phyloP scores from a whole-genome alignment of 2,888 invertebrate species.

The Cephus rjabovi region DNA sequence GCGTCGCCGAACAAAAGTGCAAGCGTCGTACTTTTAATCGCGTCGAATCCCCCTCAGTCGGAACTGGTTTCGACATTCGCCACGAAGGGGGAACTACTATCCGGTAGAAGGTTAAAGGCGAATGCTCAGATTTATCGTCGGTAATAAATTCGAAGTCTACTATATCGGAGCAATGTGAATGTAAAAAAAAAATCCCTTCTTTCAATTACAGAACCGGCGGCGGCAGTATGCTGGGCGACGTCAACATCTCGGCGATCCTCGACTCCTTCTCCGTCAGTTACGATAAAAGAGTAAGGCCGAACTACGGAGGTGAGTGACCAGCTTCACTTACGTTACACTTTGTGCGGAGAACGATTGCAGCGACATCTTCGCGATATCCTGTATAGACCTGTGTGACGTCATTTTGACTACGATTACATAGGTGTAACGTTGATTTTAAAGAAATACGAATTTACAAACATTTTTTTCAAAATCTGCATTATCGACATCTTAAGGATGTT shows the following conservation, averaged over 20 bases:
- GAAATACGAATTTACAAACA: not conserved
- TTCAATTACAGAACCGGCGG: conserved; percentile 74
- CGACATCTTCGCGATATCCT: not conserved
- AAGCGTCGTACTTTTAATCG: not conserved
- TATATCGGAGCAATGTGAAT: not conserved
- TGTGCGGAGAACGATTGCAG: not conserved
- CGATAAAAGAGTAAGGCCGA: conserved; percentile 99
- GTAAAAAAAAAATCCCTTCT: conserved; percentile 14
- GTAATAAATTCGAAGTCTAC: conserved; percentile 2
- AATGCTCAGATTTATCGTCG: not conserved
- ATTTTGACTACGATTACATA: not conserved
- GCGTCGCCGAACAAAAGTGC: not conserved
- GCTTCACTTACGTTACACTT: conserved; percentile 5
- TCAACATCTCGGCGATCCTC: conserved; percentile 95
- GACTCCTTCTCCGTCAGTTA: conserved; percentile 97
- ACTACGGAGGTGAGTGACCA: conserved; percentile 91
- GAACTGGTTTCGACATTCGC: not conserved
- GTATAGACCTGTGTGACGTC: not conserved
- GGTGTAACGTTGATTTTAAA: not conserved
- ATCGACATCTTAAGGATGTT: not conserved
- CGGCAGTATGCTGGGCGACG: conserved; percentile 90
- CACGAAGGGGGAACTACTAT: not conserved
- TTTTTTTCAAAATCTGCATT: not conserved
- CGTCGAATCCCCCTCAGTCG: not conserved
- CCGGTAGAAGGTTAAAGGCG: not conserved